Base-by-base conservation (phyloP, 2,888 invertebrate species). In the Drosophila buzzatii region DNA sequence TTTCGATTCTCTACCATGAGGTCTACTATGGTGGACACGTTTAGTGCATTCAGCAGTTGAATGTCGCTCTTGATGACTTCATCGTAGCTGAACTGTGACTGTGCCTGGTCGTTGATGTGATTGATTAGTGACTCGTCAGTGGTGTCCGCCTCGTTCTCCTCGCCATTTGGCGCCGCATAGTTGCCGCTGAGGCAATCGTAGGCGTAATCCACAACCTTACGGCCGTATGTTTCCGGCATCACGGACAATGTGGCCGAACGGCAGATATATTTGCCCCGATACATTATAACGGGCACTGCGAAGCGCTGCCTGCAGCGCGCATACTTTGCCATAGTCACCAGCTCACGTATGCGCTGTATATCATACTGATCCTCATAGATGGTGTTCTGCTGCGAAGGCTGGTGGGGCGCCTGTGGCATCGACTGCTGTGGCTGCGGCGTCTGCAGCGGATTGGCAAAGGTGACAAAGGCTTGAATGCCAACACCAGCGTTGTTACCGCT, bases 1-100 rank as follows among this genome's bases (percentile, higher is more conserved):
- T 97, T 97, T 88, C 96, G 96, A 90, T 96, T 96, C 91, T 97
- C 97, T 10, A 97, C 96, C 97, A 97, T 97, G 61, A 97, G 94
- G 93, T 97, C 97, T 73, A 96, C 95, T 83, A 97, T 97, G 58
- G 95, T 96, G 62, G 94, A 94, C 18, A 97, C 95, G 83, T 95
- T 95, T 39, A 96, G 94, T 23, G 94, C 94, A 91, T 95, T 96
- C 41, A 97, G 92, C 52, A 97, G 93, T 81, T 95, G 94, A 60
- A 96, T 96, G 90, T 97, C 97, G 60, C 90, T 92, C 68, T 90
- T 91, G 57, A 93, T 92, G 41, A 91, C 92, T 78, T 92, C 92
- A 20, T 90, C 90, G 64, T 93, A 92, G 41, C 91, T 90, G 62
- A 93, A 93, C 27, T 86, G 91, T 16, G 86, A 83, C 58, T 83